These are phyloP conservation scores for Planococcus citri DNA, from an alignment of 1,140 invertebrate genomes.

Conservation along the genomic window DNA sequence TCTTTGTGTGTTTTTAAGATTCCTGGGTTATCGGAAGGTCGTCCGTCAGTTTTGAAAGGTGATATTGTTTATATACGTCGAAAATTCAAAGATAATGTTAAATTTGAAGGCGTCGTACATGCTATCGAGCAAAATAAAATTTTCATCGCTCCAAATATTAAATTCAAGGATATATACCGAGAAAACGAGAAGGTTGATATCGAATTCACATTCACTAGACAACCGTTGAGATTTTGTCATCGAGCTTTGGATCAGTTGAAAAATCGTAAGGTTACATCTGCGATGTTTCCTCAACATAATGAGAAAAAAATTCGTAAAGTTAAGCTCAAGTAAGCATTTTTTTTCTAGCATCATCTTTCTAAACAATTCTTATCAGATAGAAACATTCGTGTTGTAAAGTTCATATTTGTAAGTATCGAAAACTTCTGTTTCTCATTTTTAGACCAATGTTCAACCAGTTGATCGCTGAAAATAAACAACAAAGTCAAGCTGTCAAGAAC, in stretches of 20 bases:
- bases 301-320: not conserved
- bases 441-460: not conserved
- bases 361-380: too few species aligned
- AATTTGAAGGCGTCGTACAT: slow-evolving; percentile 5
- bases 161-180: not conserved
- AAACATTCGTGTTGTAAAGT: too few species aligned
- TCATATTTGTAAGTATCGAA: not conserved
- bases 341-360: too few species aligned
- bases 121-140: not conserved
- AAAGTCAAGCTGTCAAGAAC: not conserved
- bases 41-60: slow-evolving; percentile 2
- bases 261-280: not conserved
- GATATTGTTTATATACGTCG: not conserved
- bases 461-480: not conserved
- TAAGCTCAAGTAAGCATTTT: not conserved
- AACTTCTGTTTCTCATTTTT: not conserved
- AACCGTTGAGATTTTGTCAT: not conserved
- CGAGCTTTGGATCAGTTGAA: not conserved
- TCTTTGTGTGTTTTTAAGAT: not conserved
- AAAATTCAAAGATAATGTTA: not conserved
- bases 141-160: not conserved
- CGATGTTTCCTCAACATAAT: not conserved
- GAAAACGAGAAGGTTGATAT: not conserved
- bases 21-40: slow-evolving; percentile 13
- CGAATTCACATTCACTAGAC: not conserved